A percentile compares a stretch with the other conserved stretches of the same genome.
Conservation (phyloP, 2,113 vertebrate species). For the Maccullochella peelii region DNA sequence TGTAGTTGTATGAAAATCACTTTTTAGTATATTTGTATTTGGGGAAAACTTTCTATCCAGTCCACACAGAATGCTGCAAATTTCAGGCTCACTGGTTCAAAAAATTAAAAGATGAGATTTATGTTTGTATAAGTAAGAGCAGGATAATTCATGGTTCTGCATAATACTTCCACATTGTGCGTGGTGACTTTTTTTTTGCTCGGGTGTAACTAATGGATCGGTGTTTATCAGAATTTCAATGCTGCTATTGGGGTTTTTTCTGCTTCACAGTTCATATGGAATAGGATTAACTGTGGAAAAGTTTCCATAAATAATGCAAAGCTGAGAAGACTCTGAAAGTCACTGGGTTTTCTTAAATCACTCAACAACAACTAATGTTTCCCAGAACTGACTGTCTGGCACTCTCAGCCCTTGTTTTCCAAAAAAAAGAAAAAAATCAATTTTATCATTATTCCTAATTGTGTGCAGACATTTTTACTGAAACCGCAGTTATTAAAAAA, state of each 20-base stretch:
- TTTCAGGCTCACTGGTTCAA: not conserved
- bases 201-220: slow-evolving; percentile 21
- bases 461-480: slow-evolving; percentile 10
- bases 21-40: slow-evolving; percentile 24
- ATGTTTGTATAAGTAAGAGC: not conserved
- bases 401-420: not conserved
- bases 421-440: not conserved
- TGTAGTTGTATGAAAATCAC: slow-evolving; percentile 15
- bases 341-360: not conserved
- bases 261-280: slow-evolving; percentile 17
- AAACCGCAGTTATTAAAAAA: slow-evolving; percentile 5
- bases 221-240: slow-evolving; percentile 17
- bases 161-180: not conserved
- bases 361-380: slow-evolving; percentile 7
- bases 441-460: slow-evolving; percentile 10
- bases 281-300: slow-evolving; percentile 22
- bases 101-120: not conserved
- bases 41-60: slow-evolving; percentile 16
- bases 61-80: slow-evolving; percentile 33
- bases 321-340: not conserved
- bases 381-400: not conserved
- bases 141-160: slow-evolving; percentile 1
- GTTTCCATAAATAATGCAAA: slow-evolving; percentile 48
- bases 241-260: slow-evolving; percentile 20
- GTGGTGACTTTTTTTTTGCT: slow-evolving; percentile 8